Evolutionary conservation across 2,888 invertebrate genomes (phyloP).

Genomic region (Rapana venosa): DNA sequence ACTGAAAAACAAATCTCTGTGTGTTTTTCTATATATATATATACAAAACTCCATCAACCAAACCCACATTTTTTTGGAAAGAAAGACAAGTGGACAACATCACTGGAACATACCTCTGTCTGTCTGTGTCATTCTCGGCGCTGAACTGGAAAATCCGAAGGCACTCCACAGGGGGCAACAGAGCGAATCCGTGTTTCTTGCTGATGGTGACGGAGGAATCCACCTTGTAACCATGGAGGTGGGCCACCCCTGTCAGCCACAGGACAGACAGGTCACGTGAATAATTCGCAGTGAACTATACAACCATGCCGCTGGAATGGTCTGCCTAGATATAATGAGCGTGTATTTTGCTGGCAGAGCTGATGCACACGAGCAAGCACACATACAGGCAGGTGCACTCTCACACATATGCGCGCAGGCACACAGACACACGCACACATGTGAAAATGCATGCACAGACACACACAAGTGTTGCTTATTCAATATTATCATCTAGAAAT

Average conservation of each 20-base stretch:
- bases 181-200: constrained; percentile 93
- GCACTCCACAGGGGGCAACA: constrained; percentile 91
- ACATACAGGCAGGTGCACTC: background rate
- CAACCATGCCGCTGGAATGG: background rate
- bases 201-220: constrained; percentile 88
- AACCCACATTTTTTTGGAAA: background rate
- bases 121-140: constrained; percentile 95
- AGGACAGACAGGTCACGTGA: constrained; percentile 32
- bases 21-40: too few relatives aligned
- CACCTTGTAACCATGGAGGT: constrained; percentile 95
- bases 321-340: too few relatives aligned
- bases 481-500: too few relatives aligned
- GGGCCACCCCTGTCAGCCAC: constrained; percentile 87
- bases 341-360: too few relatives aligned
- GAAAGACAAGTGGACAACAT: background rate
- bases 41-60: background rate
- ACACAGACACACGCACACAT: background rate
- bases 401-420: too few relatives aligned
- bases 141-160: constrained; percentile 94
- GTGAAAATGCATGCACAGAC: too few relatives aligned
- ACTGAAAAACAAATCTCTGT: too few relatives aligned
- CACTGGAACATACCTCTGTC: constrained; percentile 88
- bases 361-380: constrained; percentile 62
- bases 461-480: too few relatives aligned
- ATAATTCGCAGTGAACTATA: background rate